Conservation (phyloP, 2,797 vertebrate genomes). For the Hyperoplus immaculatus region DNA sequence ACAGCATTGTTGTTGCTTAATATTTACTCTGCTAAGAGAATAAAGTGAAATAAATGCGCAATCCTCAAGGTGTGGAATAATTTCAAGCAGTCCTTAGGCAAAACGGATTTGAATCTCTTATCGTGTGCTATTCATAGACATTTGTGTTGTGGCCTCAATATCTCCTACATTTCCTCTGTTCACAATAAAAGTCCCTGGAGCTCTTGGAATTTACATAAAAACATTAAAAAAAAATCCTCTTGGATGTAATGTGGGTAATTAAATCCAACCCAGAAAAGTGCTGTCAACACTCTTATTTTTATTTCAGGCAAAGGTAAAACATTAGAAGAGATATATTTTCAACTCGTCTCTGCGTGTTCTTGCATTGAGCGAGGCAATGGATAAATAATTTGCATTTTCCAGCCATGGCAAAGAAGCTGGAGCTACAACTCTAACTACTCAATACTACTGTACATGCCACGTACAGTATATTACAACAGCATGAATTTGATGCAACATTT, state of each 20-base stretch:
- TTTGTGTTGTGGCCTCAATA: slow-evolving; percentile 44
- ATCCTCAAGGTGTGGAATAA: slow-evolving; percentile 33
- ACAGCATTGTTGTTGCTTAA: slow-evolving; percentile 14
- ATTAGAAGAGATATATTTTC: slow-evolving; percentile 7
- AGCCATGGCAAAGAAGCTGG: not conserved
- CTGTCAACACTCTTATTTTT: slow-evolving; percentile 17
- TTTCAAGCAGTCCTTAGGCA: slow-evolving; percentile 56
- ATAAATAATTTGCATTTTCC: slow-evolving; percentile 23
- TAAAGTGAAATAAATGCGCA: slow-evolving; percentile 45
- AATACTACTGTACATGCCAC: not conserved
- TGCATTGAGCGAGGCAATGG: slow-evolving; percentile 24
- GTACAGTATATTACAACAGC: not conserved
- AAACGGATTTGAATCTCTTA: slow-evolving; percentile 46
- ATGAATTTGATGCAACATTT: not conserved
- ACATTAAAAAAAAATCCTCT: slow-evolving; percentile 32
- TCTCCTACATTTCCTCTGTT: slow-evolving; percentile 60
- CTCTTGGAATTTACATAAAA: slow-evolving; percentile 58
- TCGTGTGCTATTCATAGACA: slow-evolving; percentile 66
- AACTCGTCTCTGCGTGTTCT: slow-evolving; percentile 34
- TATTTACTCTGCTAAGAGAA: slow-evolving; percentile 22
- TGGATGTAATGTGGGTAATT: slow-evolving; percentile 56
- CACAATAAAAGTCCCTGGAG: slow-evolving; percentile 68
- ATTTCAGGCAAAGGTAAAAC: slow-evolving; percentile 18
- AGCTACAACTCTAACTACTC: not conserved
- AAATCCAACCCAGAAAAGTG: slow-evolving; percentile 50